Base-by-base conservation (phyloP, 2,113 vertebrate species). In the Raja brachyura region DNA sequence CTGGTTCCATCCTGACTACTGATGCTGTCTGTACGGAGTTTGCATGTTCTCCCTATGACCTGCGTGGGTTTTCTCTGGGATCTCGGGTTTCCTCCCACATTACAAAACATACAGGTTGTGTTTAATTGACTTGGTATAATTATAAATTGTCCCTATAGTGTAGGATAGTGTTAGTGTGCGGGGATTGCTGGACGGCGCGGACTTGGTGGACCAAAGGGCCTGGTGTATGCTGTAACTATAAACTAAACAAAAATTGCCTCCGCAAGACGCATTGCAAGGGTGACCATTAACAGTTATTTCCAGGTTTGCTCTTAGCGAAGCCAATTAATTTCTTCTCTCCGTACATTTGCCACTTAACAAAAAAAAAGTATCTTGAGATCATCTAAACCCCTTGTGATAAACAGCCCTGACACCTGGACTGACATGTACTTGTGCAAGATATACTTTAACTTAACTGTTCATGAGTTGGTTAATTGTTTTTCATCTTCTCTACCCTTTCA, bases 401-500 rank as follows among this genome's bases (percentile, higher is more conserved):
- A 94, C 94, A 94, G 93, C 94, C 93, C 70, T 54, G 93, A 94
- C 54, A 14, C 25, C 0, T 56, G 61, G 56, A 86, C 59, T 86
- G 25, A 56, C 54, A 59, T 74, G 25, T 74, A 93, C 9, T 59
- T 76, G n/a, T 93, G 20, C 79, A 73, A 86, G 4, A 16, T 95
- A 94, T 94, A 94, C 93, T 93, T 93, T 25, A 16, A 33, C 5
- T n/a, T 48, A n/a, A 5, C 20, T 93, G 54, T 70, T 68, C 78
- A n/a, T 6, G 39, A 1, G 39, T 94, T 56, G 92, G 77, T 93
- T 93, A 68, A 93, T 90, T 70, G 76, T 93, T 94, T 95, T 93
- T 16, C 16, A 54, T 68, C 93, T 5, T n/a, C 93, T 95, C 93
- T 94, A 95, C 77, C 2, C 93, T 94, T 77, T 94, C 63, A 94